These are phyloP conservation scores for Trogon surrucura DNA, from an alignment of 2,113 vertebrate genomes.

Conservation along the genomic window DNA sequence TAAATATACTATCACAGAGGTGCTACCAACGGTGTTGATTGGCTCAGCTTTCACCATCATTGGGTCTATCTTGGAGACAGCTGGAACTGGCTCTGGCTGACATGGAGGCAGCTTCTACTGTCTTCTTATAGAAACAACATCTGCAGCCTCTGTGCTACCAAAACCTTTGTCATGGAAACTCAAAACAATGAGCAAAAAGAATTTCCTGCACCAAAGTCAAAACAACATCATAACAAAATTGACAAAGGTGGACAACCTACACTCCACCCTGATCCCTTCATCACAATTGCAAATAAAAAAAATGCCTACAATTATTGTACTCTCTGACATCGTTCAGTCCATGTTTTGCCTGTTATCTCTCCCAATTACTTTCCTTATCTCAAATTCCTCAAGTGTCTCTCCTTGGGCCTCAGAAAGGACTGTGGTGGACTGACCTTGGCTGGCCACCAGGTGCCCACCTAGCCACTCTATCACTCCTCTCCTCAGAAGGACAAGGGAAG, in stretches of 20 bases:
- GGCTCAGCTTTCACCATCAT: background rate
- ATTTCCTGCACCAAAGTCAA: background rate
- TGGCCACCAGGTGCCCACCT: background rate
- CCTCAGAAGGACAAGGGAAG: background rate
- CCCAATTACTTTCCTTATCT: background rate
- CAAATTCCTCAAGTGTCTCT: background rate
- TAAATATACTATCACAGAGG: background rate
- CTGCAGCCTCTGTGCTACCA: rapidly evolving
- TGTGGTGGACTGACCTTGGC: background rate
- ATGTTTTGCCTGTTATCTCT: background rate
- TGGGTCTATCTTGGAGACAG: background rate
- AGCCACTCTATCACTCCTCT: rapidly evolving
- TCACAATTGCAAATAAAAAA: background rate
- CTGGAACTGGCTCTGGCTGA: background rate
- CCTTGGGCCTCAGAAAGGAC: background rate
- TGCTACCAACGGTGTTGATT: rapidly evolving
- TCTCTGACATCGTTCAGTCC: background rate
- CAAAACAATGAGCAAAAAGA: background rate
- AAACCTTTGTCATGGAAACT: background rate
- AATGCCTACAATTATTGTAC: background rate
- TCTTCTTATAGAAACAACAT: background rate
- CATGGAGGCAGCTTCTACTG: rapidly evolving
- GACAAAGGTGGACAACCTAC: background rate
- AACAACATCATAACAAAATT: background rate
- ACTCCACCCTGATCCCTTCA: background rate